Percentiles rank a stretch among this genome's conserved stretches.
These are phyloP conservation scores for Bemisia tabaci DNA, from an alignment of 1,140 invertebrate species.

Conservation along the genomic window DNA sequence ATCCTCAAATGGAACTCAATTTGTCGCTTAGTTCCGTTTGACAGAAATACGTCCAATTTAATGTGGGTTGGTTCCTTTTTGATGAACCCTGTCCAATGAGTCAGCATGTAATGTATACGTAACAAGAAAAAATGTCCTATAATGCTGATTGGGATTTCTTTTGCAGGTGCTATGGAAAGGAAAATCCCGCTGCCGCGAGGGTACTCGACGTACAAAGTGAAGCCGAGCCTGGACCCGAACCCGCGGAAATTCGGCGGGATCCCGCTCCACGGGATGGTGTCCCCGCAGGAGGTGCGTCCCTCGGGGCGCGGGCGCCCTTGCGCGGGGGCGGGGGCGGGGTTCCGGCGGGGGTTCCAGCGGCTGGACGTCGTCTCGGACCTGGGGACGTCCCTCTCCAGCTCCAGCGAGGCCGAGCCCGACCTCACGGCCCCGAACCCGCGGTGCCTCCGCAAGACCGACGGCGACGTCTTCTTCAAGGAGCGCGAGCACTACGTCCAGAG, in stretches of 20 bases:
- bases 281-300: constrained; percentile 6
- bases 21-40: too few relatives aligned
- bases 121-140: background rate
- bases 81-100: background rate
- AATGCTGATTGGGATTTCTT: too few relatives aligned
- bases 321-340: too few relatives aligned
- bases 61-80: too few relatives aligned
- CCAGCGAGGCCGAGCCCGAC: background rate
- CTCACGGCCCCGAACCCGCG: too few relatives aligned
- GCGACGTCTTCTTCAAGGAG: too few relatives aligned
- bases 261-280: background rate
- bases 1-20: too few relatives aligned
- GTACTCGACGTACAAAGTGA: background rate
- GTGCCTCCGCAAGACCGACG: too few relatives aligned
- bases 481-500: too few relatives aligned
- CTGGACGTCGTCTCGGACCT: background rate
- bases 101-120: background rate
- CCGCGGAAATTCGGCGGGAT: background rate
- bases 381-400: background rate
- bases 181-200: background rate
- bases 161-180: too few relatives aligned
- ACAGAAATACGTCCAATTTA: too few relatives aligned
- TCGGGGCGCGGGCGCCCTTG: constrained; percentile 20
- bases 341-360: background rate
- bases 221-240: background rate